Evolutionary conservation across 2,888 invertebrate genomes (phyloP), one percentile per base, ranked within the genome.

Genomic region (Drosophila kambysellisi): DNA sequence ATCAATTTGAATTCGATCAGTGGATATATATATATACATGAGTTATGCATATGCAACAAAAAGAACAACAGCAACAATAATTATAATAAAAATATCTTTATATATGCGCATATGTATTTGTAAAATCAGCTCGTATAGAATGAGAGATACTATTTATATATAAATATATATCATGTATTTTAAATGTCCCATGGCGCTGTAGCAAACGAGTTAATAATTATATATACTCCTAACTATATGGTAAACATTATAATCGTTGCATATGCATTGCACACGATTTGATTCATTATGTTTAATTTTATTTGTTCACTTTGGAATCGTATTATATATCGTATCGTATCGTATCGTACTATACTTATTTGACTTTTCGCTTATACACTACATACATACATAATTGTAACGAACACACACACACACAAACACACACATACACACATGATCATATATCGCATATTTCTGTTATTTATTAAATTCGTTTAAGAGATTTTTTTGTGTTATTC

Each of bases 381-480:
- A 39, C 56, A 37, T 11, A 35, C 58, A 68, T 70, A 57, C 35
- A 58, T 60, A 60, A 65, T 54, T 70, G 74, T 77, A 73, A 79
- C 66, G 58, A 66, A 71, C 57, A 78, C 70, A 79, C 50, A 32
- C 17, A 51, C 30, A 32, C 32, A 32, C 32, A 4, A 37, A 7
- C 46, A 39, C 39, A 52, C 20, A 52, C 20, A 35, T 15, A 25
- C 35, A 53, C 25, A 56, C 70, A 78, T 79, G 76, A 81, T 81
- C 82, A 86, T 83, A 77, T 57, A 57, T 56, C 76, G 74, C 86
- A 77, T 82, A 83, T 90, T 85, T 88, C 84, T 88, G 86, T 90
- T 90, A 86, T 88, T 88, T 89, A 88, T 85, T 79, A 79, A 88
- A 83, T 90, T 90, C 79, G 75, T 80, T 73, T 88, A 90, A 88